Conservation (phyloP, 2,113 vertebrate genomes). For the Tretioscincus oriximinensis region DNA sequence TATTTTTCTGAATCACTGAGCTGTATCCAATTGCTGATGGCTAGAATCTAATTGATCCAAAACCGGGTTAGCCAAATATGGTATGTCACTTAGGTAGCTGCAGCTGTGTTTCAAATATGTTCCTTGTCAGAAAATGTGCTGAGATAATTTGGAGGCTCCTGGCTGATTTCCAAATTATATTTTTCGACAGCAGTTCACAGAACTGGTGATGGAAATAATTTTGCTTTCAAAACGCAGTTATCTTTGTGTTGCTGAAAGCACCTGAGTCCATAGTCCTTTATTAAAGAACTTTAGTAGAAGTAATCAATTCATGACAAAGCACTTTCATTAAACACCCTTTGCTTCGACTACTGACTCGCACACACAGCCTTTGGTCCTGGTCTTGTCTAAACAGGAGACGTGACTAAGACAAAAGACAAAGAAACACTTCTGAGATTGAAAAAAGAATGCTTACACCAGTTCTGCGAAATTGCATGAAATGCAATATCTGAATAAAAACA, state of each 20-base stretch:
- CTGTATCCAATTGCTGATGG: neutral
- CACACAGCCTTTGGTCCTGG: neutral
- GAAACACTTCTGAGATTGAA: neutral
- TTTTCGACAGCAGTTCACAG: neutral
- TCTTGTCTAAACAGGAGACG: neutral
- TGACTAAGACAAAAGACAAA: neutral
- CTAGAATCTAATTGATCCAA: constrained; percentile 4
- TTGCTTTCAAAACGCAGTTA: neutral
- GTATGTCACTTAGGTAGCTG: neutral
- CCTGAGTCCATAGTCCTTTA: neutral
- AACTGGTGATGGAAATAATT: neutral
- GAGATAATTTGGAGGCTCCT: constrained; percentile 17
- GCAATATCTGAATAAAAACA: neutral
- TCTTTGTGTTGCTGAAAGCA: neutral
- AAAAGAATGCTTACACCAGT: neutral
- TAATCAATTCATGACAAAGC: neutral
- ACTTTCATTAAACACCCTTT: neutral
- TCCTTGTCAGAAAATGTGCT: constrained; percentile 1
- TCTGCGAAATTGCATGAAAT: neutral
- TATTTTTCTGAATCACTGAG: constrained; percentile 2
- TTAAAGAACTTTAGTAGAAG: neutral
- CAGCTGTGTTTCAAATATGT: constrained; percentile 8
- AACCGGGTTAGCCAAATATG: neutral
- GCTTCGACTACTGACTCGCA: neutral
- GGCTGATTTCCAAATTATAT: neutral